Conservation (phyloP, 2,888 invertebrate species). For the Xestobium rufovillosum region DNA sequence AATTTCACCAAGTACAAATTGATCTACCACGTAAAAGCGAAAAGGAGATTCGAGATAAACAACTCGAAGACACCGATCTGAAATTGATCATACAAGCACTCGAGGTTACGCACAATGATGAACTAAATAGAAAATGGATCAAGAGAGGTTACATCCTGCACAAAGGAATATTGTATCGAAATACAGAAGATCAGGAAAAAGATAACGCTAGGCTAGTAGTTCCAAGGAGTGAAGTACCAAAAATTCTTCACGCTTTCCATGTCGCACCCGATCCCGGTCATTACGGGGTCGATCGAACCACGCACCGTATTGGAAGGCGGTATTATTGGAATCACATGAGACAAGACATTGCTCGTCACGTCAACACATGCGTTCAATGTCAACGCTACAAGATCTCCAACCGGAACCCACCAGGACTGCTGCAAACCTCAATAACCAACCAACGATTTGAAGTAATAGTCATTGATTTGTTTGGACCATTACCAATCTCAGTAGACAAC, state of each 20-base stretch:
- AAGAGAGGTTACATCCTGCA: slow-evolving; percentile 15
- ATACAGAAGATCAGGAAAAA: slow-evolving; percentile 10
- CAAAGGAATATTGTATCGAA: slow-evolving; percentile 9
- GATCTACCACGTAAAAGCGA: slow-evolving; percentile 11
- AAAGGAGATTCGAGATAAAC: slow-evolving; percentile 9
- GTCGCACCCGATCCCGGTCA: slow-evolving; percentile 19
- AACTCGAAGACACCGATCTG: slow-evolving; percentile 12
- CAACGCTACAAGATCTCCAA: slow-evolving; percentile 18
- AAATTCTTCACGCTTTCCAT: slow-evolving; percentile 16
- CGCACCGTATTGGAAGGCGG: slow-evolving; percentile 9
- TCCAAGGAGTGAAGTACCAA: not conserved
- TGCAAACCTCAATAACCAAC: slow-evolving; percentile 15
- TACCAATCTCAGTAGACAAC: slow-evolving; percentile 16
- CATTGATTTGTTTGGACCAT: slow-evolving; percentile 20
- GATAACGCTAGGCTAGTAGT: slow-evolving; percentile 10
- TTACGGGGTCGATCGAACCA: slow-evolving; percentile 17
- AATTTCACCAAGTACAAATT: slow-evolving; percentile 8
- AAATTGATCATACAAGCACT: slow-evolving; percentile 9
- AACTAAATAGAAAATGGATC: not conserved
- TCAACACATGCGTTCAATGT: slow-evolving; percentile 16
- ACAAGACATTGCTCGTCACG: slow-evolving; percentile 11
- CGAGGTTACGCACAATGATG: slow-evolving; percentile 5
- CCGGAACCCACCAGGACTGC: slow-evolving; percentile 18
- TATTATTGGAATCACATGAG: slow-evolving; percentile 20
- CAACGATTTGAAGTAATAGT: slow-evolving; percentile 21